Evolutionary conservation across 2,113 vertebrate genomes (phyloP), one percentile per base, ranked within the genome.

Genomic region (Morone saxatilis): DNA sequence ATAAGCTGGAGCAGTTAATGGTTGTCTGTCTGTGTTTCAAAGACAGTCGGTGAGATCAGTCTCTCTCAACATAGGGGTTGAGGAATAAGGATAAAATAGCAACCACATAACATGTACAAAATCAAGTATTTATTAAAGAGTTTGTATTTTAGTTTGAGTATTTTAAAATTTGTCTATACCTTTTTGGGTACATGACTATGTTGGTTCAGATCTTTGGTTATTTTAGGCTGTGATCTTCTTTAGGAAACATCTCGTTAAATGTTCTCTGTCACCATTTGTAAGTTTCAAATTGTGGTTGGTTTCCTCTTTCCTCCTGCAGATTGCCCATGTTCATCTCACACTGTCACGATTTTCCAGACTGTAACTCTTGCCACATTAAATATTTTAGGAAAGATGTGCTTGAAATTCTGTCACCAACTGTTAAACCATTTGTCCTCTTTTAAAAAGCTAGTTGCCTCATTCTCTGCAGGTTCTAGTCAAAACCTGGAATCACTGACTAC

Each of bases 391-490:
- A 78, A 67, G 48, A 74, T 65, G 71, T 78, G 77, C 85, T 74
- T 84, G 85, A 88, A 84, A 65, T 48, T 69, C 80, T 86, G 76
- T 89, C 88, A 80, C 68, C 81, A 66, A 8, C 59, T n/a, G 79
- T 91, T 88, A 86, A 75, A 84, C 69, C 56, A 19, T 53, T 67
- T 72, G 72, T 84, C 78, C 81, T 78, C 71, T 84, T 83, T 47
- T 56, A 3, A 25, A 63, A 31, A 48, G 41, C 20, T 9, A 40
- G 73, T 38, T 77, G 84, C 67, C 74, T 84, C 67, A 22, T 78
- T 91, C 77, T 90, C 87, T 77, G 77, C 85, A 88, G 87, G 84
- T 88, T 87, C 80, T 67, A 84, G 88, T 89, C 87, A 90, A 84
- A 91, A 89, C 71, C 76, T 61, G 81, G 71, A 93, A 85, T 88